Conservation (phyloP, 2,113 vertebrate species). For the Numida meleagris region DNA sequence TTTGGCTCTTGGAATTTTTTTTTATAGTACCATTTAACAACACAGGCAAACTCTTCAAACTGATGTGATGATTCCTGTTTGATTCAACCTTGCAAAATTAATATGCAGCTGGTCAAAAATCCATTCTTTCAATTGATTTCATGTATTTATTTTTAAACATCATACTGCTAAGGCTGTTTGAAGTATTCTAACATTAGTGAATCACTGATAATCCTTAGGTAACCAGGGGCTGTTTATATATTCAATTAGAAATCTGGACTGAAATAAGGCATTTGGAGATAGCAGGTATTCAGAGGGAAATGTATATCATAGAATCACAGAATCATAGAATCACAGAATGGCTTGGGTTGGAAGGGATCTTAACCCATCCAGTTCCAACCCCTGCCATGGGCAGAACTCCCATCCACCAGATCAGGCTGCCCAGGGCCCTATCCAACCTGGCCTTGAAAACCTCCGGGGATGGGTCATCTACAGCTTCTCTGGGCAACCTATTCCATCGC, state of each 20-base stretch:
- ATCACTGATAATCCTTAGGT: slow-evolving; percentile 7
- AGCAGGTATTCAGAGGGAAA: not conserved
- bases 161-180: not conserved
- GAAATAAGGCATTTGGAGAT: not conserved
- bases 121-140: slow-evolving; percentile 18
- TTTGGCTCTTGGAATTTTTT: not conserved
- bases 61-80: not conserved
- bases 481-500: not conserved
- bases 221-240: not conserved
- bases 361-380: not conserved
- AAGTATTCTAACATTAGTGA: slow-evolving; percentile 20
- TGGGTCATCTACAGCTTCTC: not conserved
- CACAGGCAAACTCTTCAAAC: not conserved
- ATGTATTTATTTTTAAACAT: slow-evolving; percentile 43
- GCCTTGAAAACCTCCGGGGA: not conserved
- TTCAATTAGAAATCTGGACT: not conserved
- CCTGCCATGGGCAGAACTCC: not conserved
- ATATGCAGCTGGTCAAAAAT: slow-evolving; percentile 18
- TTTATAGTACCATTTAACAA: not conserved
- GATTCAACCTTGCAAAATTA: not conserved
- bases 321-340: not conserved
- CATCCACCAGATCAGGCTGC: not conserved
- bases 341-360: not conserved
- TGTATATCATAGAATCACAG: not conserved
- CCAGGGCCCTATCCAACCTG: not conserved